These are phyloP conservation scores for Catharus ustulatus DNA, from an alignment of 2,797 vertebrate genomes.

Conservation along the genomic window DNA sequence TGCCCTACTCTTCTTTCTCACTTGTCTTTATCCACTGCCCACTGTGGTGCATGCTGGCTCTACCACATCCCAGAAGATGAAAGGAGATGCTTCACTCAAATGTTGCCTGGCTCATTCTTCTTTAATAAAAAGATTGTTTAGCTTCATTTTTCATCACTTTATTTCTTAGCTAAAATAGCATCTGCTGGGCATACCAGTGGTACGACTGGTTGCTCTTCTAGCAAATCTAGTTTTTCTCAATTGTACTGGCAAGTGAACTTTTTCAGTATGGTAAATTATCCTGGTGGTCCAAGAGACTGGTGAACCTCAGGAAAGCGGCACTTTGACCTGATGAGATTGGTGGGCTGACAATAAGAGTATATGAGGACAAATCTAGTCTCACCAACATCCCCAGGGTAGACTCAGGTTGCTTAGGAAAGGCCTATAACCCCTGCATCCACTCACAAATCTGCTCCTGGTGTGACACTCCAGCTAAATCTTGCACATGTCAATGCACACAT, in stretches of 20 bases:
- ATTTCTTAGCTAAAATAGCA: neutral
- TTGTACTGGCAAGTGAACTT: constrained; percentile 30
- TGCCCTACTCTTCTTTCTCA: neutral
- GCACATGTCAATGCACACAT: rapidly evolving
- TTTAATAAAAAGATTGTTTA: neutral
- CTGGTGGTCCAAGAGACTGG: neutral
- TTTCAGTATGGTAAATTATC: constrained; percentile 28
- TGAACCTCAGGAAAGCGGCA: neutral
- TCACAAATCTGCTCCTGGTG: rapidly evolving
- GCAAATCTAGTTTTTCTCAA: constrained; percentile 27
- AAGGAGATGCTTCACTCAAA: neutral
- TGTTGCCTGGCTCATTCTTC: neutral
- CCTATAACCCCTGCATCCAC: neutral
- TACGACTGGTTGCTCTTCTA: neutral
- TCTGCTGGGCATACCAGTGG: neutral
- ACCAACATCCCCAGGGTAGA: neutral
- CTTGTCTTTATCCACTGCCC: neutral
- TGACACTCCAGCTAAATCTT: neutral
- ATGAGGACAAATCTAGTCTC: neutral
- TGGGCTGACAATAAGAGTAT: neutral
- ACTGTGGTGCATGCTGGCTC: neutral
- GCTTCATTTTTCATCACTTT: neutral
- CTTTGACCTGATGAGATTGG: rapidly evolving
- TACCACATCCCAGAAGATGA: neutral
- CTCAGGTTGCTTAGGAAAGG: neutral